Percentiles rank a stretch among this genome's conserved stretches.
Conservation (phyloP, 2,888 invertebrate genomes). For the Spilosoma lubricipeda region DNA sequence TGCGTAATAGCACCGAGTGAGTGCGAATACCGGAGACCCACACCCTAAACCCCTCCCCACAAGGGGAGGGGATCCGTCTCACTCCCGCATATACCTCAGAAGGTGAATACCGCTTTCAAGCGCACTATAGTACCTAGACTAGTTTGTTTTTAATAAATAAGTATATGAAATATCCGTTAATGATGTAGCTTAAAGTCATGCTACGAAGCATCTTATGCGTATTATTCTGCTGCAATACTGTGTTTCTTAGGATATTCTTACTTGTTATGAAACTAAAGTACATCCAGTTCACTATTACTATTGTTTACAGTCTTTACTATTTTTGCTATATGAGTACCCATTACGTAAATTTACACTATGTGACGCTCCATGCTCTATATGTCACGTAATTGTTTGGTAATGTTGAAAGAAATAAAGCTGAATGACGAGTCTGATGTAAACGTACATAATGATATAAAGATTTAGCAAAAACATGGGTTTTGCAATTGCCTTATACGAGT, state of each 20-base stretch:
- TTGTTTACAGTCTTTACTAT: background rate
- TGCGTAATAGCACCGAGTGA: too few relatives aligned
- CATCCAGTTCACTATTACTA: background rate
- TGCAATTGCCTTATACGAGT: slow-evolving; percentile 8
- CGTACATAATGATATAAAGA: slow-evolving; percentile 15
- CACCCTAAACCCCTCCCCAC: too few relatives aligned
- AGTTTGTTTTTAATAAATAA: background rate
- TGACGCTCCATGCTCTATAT: slow-evolving; percentile 64
- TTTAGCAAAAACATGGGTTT: slow-evolving; percentile 16
- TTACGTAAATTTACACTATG: slow-evolving; percentile 63
- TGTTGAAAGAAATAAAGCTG: slow-evolving; percentile 50
- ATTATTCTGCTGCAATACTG: background rate
- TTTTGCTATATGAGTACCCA: slow-evolving; percentile 28
- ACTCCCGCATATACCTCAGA: too few relatives aligned
- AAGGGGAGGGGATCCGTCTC: too few relatives aligned
- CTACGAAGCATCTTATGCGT: background rate
- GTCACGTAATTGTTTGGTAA: slow-evolving; percentile 59
- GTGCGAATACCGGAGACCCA: too few relatives aligned
- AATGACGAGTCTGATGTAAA: slow-evolving; percentile 59
- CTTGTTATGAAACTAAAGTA: background rate
- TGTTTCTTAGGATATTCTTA: background rate
- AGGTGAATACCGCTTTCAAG: too few relatives aligned
- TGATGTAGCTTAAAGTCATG: background rate
- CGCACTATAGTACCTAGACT: too few relatives aligned
- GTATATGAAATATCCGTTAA: background rate